Evolutionary conservation across 2,797 vertebrate species (phyloP), one percentile per base, ranked within the genome.

Genomic region (Crocodylus rhombifer): DNA sequence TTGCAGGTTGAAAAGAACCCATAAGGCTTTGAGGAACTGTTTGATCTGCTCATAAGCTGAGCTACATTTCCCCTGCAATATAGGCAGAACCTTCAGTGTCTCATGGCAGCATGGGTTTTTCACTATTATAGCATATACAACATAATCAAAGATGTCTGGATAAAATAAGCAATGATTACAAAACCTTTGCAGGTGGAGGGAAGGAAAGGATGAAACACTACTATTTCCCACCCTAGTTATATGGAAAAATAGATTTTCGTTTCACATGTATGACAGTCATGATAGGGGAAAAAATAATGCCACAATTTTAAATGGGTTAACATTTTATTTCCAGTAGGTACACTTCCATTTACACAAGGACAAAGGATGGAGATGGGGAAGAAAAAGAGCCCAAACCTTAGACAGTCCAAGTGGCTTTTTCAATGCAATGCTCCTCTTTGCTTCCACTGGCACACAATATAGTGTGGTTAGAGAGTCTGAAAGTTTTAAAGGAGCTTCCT

Each of bases 1-100:
- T 94, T 97, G 92, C n/a, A 84, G 60, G 2, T 6, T 26, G 3
- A 4, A 51, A 87, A 88, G 95, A 95, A 87, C 74, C 55, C 69
- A 82, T 85, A 71, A 82, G 23, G n/a, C 79, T 95, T 95, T 89
- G 82, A 94, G 82, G 77, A 90, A 17, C 25, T 94, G 89, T 95
- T 92, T 96, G 77, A 96, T 94, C 76, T 90, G 57, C 73, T 89
- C 86, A 71, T 89, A 91, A 92, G 65, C 62, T 60, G n/a, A 62
- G 65, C 82, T 85, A 78, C 60, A 84, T 86, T 92, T 95, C 91
- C 82, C 64, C 61, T 80, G 25, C 0, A 2, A 13, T 55, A 26
- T 7, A 33, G 36, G 61, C 4, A 64, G 60, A 92, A 90, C 87
- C 95, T 97, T 92, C 63, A 95, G 86, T 89, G 82, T 84, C 58